Conservation (phyloP, 1,140 invertebrate species). For the Leptinotarsa texana region DNA sequence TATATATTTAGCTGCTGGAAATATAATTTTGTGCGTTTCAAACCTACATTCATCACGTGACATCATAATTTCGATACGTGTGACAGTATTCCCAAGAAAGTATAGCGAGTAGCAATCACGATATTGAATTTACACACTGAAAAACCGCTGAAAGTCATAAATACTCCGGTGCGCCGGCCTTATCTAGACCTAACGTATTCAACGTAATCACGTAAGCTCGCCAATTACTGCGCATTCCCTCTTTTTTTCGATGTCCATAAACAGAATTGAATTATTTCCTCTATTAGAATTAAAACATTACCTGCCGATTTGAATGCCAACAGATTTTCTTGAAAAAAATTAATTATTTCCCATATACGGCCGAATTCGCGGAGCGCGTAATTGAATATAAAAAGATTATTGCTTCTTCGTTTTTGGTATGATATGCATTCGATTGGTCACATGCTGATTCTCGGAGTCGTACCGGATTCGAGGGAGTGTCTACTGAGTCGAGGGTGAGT, state of each 20-base stretch:
- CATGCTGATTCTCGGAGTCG: background rate
- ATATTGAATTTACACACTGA: background rate
- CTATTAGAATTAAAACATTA: constrained; percentile 6
- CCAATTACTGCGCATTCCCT: background rate
- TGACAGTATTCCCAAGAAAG: no score
- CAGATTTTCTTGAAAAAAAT: background rate
- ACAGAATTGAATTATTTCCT: constrained; percentile 1
- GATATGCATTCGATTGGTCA: background rate
- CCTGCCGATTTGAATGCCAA: constrained; percentile 7
- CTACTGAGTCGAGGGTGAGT: background rate
- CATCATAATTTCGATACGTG: no score
- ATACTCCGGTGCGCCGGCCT: background rate
- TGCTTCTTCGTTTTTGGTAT: constrained; percentile 5
- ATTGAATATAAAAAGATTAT: constrained; percentile 4
- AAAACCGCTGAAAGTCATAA: background rate
- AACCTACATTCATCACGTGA: no score
- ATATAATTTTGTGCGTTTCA: no score
- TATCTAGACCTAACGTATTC: constrained; percentile 1
- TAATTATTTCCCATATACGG: constrained; percentile 6
- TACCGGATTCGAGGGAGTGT: background rate
- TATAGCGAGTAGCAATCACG: no score
- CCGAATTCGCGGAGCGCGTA: background rate
- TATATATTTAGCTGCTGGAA: no score
- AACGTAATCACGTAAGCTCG: background rate
- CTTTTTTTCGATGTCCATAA: constrained; percentile 2